Base-by-base conservation (phyloP, 2,113 vertebrate genomes). In the Leucosticte australis region DNA sequence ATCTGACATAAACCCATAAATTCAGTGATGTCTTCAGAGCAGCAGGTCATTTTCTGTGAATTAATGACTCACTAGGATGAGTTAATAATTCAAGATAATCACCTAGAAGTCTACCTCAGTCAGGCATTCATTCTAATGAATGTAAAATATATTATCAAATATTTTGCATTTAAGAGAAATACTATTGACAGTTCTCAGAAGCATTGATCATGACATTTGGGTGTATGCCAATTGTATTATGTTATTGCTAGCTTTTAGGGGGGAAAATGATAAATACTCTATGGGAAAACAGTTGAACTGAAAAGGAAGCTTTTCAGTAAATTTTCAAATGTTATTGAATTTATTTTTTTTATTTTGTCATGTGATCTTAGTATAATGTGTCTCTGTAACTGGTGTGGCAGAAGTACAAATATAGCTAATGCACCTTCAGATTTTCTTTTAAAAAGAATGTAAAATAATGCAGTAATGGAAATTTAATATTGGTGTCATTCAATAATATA, bases 51-150 rank as follows among this genome's bases (percentile, higher is more conserved):
- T 81, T 90, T 73, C 35, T 77, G 24, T 79, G 64, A 85, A 70
- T 88, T 93, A 80, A 63, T 86, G 44, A 53, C 82, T 83, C 3
- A 7, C 41, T 46, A 47, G 49, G 47, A 75, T 67, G 74, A 68
- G 37, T 71, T 87, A 59, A 57, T 92, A 95, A 88, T 73, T 71
- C 79, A 85, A 73, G 64, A 65, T 91, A 80, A 94, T 91, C 39
- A 92, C 37, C 20, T 39, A 75, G 70, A 56, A 44, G 26, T n/a
- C 28, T 70, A n/a, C 44, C n/a, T 70, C 67, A 63, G 65, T 17
- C 8, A 16, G 11, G 23, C 9, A 46, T 87, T 87, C 49, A 73
- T 92, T 85, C 33, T 79, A 37, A 64, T 24, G 44, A 83, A 35
- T 35, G 15, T 69, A 47, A 85, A 82, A 70, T 77, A 56, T 6